phyloP scores from a whole-genome alignment of 2,888 invertebrate genomes.

The Aelia acuminata region DNA sequence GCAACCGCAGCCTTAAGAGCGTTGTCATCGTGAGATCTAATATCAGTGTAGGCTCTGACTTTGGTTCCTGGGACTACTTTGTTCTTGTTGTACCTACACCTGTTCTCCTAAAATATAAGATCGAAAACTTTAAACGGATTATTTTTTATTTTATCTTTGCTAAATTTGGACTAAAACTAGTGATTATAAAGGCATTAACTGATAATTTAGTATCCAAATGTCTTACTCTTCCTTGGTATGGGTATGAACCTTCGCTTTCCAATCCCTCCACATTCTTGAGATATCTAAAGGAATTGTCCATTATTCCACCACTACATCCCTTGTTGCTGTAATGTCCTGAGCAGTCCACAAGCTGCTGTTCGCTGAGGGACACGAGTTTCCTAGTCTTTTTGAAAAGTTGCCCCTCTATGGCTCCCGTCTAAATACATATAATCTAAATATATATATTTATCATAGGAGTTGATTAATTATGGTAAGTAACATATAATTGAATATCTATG shows the following conservation, averaged over 20 bases:
- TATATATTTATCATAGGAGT: no score
- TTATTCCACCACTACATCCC: not conserved
- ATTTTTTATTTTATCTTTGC: no score
- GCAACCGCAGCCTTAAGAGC: slow-evolving; percentile 39
- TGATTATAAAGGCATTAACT: no score
- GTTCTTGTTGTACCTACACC: slow-evolving; percentile 28
- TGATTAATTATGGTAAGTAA: no score
- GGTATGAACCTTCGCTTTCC: not conserved
- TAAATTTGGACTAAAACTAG: no score
- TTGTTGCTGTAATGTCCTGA: not conserved
- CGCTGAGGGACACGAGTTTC: slow-evolving; percentile 3
- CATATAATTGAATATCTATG: no score
- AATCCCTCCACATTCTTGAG: not conserved
- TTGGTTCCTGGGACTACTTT: not conserved
- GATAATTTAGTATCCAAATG: not conserved
- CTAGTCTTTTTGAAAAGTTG: not conserved
- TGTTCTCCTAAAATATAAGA: not conserved
- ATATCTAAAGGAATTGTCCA: not conserved
- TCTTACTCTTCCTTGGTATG: not conserved
- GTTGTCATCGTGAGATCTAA: not conserved
- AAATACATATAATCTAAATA: not conserved
- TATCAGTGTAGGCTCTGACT: slow-evolving; percentile 19
- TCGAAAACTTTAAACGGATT: no score
- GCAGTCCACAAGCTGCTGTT: slow-evolving; percentile 1
- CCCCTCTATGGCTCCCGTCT: not conserved